Evolutionary conservation across 2,888 invertebrate species (phyloP), one percentile per base, ranked within the genome.

Genomic region (Beris chalybata): DNA sequence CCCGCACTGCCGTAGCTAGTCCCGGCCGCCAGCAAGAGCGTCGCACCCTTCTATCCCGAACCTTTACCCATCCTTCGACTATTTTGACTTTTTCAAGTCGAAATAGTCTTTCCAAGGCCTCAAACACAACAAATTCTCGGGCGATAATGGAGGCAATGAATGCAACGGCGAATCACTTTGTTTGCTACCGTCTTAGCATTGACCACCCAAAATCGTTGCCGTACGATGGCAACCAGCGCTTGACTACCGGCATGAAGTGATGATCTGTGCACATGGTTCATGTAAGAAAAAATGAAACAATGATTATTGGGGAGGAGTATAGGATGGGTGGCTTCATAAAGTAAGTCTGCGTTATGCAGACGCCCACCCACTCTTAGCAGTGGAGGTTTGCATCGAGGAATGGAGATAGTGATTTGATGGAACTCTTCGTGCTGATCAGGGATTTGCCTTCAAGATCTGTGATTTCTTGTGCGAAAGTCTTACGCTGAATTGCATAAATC

Each of bases 191-290:
- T 52, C 61, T 44, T 65, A n/a, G n/a, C n/a, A n/a, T n/a, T n/a
- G 29, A 65, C 61, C 15, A 57, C 45, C 63, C 65, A 69, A 22
- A 57, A 58, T 45, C 32, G 47, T 55, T 68, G 64, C 4, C 68
- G 61, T 30, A 44, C 54, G 48, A 63, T 66, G 53, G 53, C 56
- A 22, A 69, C 44, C 53, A 68, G 1, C 69, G 71, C 64, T 74
- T 74, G 12, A 73, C 73, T 11, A 67, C 74, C 22, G 72, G 70
- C 67, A 75, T 77, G 74, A 72, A 76, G 70, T 53, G 22, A 69
- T n/a, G 22, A 69, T 22, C 22, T 22, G 68, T 6, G 69, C 69
- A 44, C 70, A 65, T 55, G 66, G 67, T 9, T 30, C 53, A 13
- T 56, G 61, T 29, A 58, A 67, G 45, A 56, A 57, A 22, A 22